These are phyloP conservation scores for Tricholauxania praeusta DNA, from an alignment of 2,888 invertebrate genomes.

Conservation along the genomic window DNA sequence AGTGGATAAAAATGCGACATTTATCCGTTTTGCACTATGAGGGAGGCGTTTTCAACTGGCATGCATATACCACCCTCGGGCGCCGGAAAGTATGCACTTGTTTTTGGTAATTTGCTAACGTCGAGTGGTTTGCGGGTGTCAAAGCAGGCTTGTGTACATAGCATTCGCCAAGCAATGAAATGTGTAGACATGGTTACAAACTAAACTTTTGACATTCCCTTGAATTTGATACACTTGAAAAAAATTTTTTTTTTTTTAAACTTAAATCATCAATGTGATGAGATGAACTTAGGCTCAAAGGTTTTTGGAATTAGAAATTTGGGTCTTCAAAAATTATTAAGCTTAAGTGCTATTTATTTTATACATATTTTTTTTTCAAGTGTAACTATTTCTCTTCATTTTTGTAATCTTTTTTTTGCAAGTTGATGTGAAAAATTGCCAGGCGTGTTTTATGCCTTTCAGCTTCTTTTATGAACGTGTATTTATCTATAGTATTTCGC, in stretches of 20 bases:
- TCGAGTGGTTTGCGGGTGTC: conserved; percentile 59
- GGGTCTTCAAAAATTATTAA: not conserved
- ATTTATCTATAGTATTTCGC: not conserved
- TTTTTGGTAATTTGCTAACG: conserved; percentile 36
- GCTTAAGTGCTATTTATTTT: not conserved
- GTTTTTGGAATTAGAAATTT: not conserved
- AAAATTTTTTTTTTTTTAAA: too few relatives aligned
- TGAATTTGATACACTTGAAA: too few relatives aligned
- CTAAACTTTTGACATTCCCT: too few relatives aligned
- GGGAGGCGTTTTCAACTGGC: conserved; percentile 11
- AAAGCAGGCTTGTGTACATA: conserved; percentile 52
- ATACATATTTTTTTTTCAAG: not conserved
- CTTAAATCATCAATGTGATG: too few relatives aligned
- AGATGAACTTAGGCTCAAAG: too few relatives aligned
- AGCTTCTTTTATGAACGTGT: not conserved
- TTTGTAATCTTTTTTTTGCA: conserved; percentile 40
- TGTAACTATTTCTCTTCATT: conserved; percentile 29
- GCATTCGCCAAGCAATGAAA: conserved; percentile 15
- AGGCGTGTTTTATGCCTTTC: conserved; percentile 55
- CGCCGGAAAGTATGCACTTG: conserved; percentile 29
- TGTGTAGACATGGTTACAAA: not conserved
- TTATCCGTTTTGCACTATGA: not conserved
- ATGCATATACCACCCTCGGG: conserved; percentile 25
- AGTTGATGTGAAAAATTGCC: conserved; percentile 67
- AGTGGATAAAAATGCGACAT: not conserved